Base-by-base conservation (phyloP, 1,140 invertebrate genomes). In the Orussus abietinus region DNA sequence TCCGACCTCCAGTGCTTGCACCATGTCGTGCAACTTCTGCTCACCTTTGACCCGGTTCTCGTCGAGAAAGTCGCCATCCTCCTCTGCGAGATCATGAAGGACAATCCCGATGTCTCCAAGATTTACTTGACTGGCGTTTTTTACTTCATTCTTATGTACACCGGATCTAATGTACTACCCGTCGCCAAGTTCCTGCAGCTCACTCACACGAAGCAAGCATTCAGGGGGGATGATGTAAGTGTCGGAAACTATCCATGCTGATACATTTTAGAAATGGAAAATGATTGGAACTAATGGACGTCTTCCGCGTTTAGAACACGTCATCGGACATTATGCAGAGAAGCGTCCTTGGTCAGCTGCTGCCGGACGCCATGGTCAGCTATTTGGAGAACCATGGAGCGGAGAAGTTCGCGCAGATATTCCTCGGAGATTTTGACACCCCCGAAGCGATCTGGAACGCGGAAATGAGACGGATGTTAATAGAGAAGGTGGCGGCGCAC, bases 121-220 rank as follows among this genome's bases (percentile, higher is more conserved):
- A 77, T 99, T 10, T 98, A 98, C 67, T 77, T 93, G 33, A 95
- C 92, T 0, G 97, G 97, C 5, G 84, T 96, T 6, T 99, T 99
- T 70, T 99, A 91, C 74, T 99, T 99, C 66, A 97, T 99, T 74
- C 80, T 99, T 28, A 95, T 99, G 90, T 99, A 99, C 66, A 99
- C 92, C 6, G 97, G 97, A 5, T 98, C 94, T 3, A 99, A 99
- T 66, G 84, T 99, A 17, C 71, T 99, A 30, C 96, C 96, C 1
- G 87, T 99, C 40, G 96, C 95, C 0, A 81, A 84, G 51, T 95
- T 99, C 66, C 77, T 99, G 13, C 85, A 97, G 59, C 76, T 96
- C 34, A 95, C 96, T 9, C 96, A 99, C 65, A 85, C 90, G 62
- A 93, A 92, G 62, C 96, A 90, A 74, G 92, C 93, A 0, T 97